Base-by-base conservation (phyloP, 2,113 vertebrate genomes). In the Lasiurus borealis region DNA sequence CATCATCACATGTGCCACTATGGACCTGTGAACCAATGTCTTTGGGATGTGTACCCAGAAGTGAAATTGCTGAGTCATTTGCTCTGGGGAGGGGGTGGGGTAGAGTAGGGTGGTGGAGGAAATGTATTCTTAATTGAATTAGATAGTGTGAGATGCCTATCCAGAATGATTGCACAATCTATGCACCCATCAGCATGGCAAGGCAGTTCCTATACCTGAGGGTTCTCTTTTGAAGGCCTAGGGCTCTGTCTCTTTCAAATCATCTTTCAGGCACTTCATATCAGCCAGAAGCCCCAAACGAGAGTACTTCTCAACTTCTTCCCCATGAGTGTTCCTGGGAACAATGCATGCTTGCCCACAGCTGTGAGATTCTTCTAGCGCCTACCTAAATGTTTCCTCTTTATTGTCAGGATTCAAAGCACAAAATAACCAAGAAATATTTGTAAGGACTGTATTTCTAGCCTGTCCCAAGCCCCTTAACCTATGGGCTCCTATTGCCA, bases 401-500 rank as follows among this genome's bases (percentile, higher is more conserved):
- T 76, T 54, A 75, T 8, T 12, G n/a, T 75, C 76, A 92, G 57
- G 14, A 69, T 78, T 59, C 46, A 75, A 76, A 94, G 73, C 31
- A 69, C 19, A 77, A 93, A 96, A 83, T 57, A 89, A 76, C 27
- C 25, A 76, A 80, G 6, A 31, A 4, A 19, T 89, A 86, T 91
- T 92, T 68, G 69, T 66, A 86, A 13, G 68, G n/a, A 40, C 57
- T 50, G 4, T 90, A n/a, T 77, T 93, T 97, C 64, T 76, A 48
- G 27, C 10, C 31, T 66, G 1, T 36, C 27, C 36, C 52, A 72
- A 87, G 76, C 8, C 40, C 13, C 31, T 84, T 48, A 50, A 80
- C 62, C 69, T 86, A 25, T 36, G 66, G 44, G 31, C 10, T 96
- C 44, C 50, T 88, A 85, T 10, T 83, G 44, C 15, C 48, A 50